Percentiles rank a stretch among this genome's conserved stretches.
phyloP scores from a whole-genome alignment of 2,113 vertebrate genomes.

The Muntiacus reevesi region DNA sequence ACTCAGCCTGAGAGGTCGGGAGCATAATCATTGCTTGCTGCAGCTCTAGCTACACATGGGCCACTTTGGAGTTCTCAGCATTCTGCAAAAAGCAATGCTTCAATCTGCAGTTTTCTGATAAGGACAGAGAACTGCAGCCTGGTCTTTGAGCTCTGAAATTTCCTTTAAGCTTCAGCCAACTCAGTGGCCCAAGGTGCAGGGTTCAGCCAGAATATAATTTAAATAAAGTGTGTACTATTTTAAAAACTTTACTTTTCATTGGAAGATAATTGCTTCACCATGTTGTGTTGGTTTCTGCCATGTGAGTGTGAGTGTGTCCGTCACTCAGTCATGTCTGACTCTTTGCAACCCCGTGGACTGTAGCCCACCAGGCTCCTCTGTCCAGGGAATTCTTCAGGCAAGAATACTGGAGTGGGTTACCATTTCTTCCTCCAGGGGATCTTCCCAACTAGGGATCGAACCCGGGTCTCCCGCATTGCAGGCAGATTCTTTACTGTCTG shows the following conservation, averaged over 20 bases:
- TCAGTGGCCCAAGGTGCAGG: not conserved
- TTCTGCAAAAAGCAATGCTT: not conserved
- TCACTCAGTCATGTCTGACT: not conserved
- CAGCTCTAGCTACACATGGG: accelerated
- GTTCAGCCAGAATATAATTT: not conserved
- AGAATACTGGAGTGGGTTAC: not conserved
- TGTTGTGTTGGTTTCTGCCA: not conserved
- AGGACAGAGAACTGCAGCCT: not conserved
- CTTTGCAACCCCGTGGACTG: not conserved
- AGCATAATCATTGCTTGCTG: not conserved
- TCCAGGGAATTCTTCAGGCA: not conserved
- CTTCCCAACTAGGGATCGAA: not conserved
- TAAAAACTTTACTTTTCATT: not conserved
- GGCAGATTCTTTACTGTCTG: not conserved
- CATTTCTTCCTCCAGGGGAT: not conserved
- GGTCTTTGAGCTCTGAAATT: accelerated
- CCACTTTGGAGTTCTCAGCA: not conserved
- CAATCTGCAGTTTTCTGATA: not conserved
- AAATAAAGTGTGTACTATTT: not conserved
- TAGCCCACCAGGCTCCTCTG: not conserved
- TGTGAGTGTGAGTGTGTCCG: not conserved
- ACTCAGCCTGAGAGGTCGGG: not conserved
- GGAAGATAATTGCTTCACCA: not conserved
- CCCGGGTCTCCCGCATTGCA: not conserved
- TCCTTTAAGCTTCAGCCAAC: not conserved